Evolutionary conservation across 2,888 invertebrate species (phyloP).

Genomic region (Cyclophora punctaria): DNA sequence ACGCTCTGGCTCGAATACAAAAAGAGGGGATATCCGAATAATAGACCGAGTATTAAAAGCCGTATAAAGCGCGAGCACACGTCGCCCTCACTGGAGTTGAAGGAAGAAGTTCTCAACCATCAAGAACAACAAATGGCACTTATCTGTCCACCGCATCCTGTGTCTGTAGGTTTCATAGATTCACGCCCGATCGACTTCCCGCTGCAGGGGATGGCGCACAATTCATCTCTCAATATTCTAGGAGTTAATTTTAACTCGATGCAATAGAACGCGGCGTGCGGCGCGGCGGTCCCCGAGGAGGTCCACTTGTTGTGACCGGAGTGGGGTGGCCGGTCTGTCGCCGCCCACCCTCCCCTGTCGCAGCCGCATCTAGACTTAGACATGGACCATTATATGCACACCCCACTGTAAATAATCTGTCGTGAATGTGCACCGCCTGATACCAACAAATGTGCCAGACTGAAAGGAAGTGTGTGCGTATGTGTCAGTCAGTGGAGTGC

Average conservation of each 20-base stretch:
- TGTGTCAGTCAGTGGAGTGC: no score
- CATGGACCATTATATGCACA: constrained; percentile 38
- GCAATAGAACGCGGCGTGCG: constrained; percentile 76
- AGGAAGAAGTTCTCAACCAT: constrained; percentile 53
- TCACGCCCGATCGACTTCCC: constrained; percentile 82
- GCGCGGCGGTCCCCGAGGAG: constrained; percentile 36
- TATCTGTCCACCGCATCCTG: constrained; percentile 78
- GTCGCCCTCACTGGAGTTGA: constrained; percentile 76
- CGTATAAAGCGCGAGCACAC: constrained; percentile 82
- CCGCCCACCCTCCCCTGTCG: constrained; percentile 18
- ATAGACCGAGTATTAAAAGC: constrained; percentile 84
- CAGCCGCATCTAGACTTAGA: constrained; percentile 21
- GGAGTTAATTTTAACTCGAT: constrained; percentile 86
- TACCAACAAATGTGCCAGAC: no score
- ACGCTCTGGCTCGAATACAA: constrained; percentile 91
- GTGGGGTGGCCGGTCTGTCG: constrained; percentile 39
- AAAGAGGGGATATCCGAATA: constrained; percentile 88
- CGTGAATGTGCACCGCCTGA: no score
- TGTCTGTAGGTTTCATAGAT: constrained; percentile 82
- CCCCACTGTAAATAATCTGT: constrained; percentile 7
- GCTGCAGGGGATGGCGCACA: constrained; percentile 76
- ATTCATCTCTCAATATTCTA: constrained; percentile 80
- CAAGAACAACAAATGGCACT: constrained; percentile 67
- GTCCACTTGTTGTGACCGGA: constrained; percentile 59
- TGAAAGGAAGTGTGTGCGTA: no score